Evolutionary conservation across 1,140 invertebrate genomes (phyloP).

Genomic region (Drosophila aff.): DNA sequence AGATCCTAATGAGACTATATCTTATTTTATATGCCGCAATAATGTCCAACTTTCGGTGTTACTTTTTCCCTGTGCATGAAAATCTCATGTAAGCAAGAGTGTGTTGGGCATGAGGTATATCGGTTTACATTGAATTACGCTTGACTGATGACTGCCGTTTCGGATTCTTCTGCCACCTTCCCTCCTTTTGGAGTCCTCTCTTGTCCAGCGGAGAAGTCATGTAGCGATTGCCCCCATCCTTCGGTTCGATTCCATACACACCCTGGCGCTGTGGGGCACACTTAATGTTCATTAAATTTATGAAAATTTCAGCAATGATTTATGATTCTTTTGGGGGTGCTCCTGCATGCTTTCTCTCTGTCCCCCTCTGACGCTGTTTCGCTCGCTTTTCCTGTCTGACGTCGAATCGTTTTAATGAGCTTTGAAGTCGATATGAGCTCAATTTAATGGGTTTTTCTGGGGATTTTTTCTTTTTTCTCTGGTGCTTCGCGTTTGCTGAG

Average conservation of each 20-base stretch:
- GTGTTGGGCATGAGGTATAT: slow-evolving; percentile 36
- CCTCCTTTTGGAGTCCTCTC: slow-evolving; percentile 7
- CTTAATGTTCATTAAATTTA: slow-evolving; percentile 77
- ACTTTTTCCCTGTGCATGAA: slow-evolving; percentile 12
- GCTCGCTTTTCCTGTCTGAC: slow-evolving; percentile 4
- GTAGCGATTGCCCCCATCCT: slow-evolving; percentile 30
- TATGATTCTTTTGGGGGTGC: slow-evolving; percentile 55
- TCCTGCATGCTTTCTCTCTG: not conserved
- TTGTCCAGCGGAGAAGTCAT: slow-evolving; percentile 52
- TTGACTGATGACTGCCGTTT: slow-evolving; percentile 72
- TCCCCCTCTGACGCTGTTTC: not conserved
- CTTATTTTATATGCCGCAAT: not conserved
- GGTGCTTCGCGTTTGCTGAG: not conserved
- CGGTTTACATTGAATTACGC: slow-evolving; percentile 76
- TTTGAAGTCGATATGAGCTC: slow-evolving; percentile 49
- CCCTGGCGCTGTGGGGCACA: slow-evolving; percentile 38
- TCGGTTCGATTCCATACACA: not conserved
- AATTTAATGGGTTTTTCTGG: slow-evolving; percentile 53
- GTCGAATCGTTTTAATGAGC: slow-evolving; percentile 61
- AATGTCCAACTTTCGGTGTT: not conserved
- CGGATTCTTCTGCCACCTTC: slow-evolving; percentile 31
- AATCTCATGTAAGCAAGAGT: slow-evolving; percentile 17
- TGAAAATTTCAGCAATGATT: slow-evolving; percentile 70
- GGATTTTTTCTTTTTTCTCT: slow-evolving; percentile 11
- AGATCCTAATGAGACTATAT: too few relatives aligned